Evolutionary conservation across 35 echinoderm and acorn worm species (phyloP).

Genomic region (Ophiothrix spiculata): DNA sequence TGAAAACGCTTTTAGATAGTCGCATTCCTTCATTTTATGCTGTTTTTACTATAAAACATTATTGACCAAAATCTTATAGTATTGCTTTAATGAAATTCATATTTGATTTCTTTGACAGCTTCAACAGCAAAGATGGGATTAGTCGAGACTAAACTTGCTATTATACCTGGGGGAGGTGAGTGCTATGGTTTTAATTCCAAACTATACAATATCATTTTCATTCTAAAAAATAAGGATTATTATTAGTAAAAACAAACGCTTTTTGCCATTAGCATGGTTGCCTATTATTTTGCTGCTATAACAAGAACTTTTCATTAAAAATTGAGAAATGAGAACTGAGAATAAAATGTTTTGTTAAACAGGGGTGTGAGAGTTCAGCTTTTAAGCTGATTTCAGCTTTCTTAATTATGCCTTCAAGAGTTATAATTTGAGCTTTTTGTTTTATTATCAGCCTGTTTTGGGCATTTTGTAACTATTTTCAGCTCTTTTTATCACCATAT

Average conservation of each 20-base stretch:
- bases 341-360: neutral
- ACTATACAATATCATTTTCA: neutral
- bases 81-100: too few species aligned
- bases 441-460: too few species aligned
- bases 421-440: too few species aligned
- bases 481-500: neutral
- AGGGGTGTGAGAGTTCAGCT: too few species aligned
- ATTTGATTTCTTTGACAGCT: too few species aligned
- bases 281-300: neutral
- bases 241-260: neutral
- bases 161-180: conserved; percentile 97
- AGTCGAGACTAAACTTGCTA: conserved; percentile 86
- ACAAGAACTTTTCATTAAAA: neutral
- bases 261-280: neutral
- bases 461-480: too few species aligned
- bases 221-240: neutral
- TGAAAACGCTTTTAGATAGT: too few species aligned
- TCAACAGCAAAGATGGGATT: conserved; percentile 79
- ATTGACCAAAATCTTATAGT: too few species aligned
- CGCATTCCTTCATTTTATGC: too few species aligned
- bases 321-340: neutral
- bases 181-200: neutral
- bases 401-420: too few species aligned
- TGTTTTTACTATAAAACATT: too few species aligned
- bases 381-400: too few species aligned